These are phyloP conservation scores for Hydrochoerus hydrochaeris DNA, from an alignment of 2,113 vertebrate genomes.

Conservation along the genomic window DNA sequence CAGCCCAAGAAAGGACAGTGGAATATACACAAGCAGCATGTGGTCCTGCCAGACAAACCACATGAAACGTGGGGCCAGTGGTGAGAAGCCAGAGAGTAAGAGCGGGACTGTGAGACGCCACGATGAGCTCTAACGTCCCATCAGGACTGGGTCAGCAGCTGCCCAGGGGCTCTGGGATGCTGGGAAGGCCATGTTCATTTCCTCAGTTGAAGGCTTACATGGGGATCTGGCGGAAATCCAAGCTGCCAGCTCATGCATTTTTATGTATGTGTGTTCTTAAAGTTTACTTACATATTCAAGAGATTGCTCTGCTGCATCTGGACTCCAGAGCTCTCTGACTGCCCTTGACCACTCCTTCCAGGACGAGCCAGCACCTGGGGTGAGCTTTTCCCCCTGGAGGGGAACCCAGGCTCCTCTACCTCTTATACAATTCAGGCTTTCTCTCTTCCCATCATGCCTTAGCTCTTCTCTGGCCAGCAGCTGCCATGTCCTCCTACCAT, in stretches of 20 bases:
- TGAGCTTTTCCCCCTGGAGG: not conserved
- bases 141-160: not conserved
- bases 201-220: not conserved
- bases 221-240: not conserved
- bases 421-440: not conserved
- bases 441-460: too few species aligned
- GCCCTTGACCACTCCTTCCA: not conserved
- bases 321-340: not conserved
- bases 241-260: not conserved
- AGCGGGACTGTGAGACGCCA: rapidly evolving
- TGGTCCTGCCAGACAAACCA: rapidly evolving
- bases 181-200: not conserved
- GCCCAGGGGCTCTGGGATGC: not conserved
- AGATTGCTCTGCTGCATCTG: not conserved
- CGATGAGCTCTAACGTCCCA: rapidly evolving
- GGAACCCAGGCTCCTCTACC: not conserved
- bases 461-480: not conserved
- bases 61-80: rapidly evolving
- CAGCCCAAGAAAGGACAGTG: rapidly evolving
- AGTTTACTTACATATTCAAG: too few species aligned
- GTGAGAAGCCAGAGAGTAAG: not conserved
- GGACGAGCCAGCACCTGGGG: not conserved
- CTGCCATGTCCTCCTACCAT: not conserved
- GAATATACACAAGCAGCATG: rapidly evolving
- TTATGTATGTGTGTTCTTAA: not conserved